phyloP scores from a whole-genome alignment of 2,797 vertebrate species.

The Pseudotriccus pelzelni region DNA sequence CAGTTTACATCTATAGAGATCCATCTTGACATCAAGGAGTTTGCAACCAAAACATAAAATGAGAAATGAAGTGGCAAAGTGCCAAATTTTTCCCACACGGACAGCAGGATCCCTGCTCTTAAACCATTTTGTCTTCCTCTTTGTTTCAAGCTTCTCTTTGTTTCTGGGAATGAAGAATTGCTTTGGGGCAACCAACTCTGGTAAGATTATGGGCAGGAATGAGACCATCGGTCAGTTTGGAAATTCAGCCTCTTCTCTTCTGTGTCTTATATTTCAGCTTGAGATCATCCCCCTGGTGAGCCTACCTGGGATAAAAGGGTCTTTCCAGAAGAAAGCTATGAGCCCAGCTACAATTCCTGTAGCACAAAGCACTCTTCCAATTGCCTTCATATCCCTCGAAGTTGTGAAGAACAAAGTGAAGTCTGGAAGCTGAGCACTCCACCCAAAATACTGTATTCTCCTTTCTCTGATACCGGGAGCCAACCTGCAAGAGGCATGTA shows the following conservation, averaged over 20 bases:
- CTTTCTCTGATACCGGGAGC: background rate
- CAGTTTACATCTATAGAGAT: background rate
- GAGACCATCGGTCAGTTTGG: background rate
- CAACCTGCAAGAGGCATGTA: background rate
- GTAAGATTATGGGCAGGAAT: background rate
- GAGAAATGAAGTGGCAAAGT: background rate
- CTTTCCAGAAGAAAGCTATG: slow-evolving; percentile 62
- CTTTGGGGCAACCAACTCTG: background rate
- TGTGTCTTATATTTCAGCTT: background rate
- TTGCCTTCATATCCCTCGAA: background rate
- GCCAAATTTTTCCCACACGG: fast-evolving
- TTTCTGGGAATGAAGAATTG: background rate
- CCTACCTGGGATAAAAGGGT: slow-evolving; percentile 72
- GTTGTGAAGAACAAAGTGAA: background rate
- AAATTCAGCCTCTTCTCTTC: background rate
- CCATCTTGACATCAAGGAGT: background rate
- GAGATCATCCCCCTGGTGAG: background rate
- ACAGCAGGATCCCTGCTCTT: background rate
- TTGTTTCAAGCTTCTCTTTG: background rate
- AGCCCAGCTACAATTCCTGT: slow-evolving; percentile 17
- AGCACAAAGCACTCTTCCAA: slow-evolving; percentile 25
- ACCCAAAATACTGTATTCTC: background rate
- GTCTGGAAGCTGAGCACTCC: background rate
- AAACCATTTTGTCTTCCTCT: background rate
- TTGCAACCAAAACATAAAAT: background rate